Evolutionary conservation across 2,113 vertebrate species (phyloP).

Genomic region (Notiomystis cincta): DNA sequence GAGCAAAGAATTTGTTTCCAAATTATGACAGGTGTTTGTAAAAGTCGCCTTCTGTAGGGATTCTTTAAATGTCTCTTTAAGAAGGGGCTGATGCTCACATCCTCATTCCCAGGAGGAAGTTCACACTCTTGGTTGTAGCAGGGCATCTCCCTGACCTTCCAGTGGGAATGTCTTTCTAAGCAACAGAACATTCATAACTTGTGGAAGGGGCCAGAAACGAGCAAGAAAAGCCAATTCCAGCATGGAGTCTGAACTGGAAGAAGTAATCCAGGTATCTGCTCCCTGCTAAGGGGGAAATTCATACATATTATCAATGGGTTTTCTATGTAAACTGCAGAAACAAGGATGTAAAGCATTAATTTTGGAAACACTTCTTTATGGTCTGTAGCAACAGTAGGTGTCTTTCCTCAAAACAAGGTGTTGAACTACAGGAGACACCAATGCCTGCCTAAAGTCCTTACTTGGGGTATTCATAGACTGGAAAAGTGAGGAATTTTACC

Average conservation of each 20-base stretch:
- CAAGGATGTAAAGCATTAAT: neutral
- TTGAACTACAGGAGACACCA: neutral
- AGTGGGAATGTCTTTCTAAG: neutral
- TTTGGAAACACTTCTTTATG: neutral
- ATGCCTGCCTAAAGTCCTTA: neutral
- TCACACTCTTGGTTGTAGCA: neutral
- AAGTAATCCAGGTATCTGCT: neutral
- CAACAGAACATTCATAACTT: fast-evolving
- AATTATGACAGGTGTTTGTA: neutral
- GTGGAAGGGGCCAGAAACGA: neutral
- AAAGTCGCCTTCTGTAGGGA: neutral
- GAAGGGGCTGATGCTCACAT: neutral
- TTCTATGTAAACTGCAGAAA: neutral
- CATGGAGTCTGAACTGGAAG: neutral
- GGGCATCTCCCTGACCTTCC: neutral
- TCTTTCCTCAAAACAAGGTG: neutral
- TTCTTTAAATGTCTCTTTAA: neutral
- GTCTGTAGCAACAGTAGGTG: neutral
- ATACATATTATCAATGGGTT: neutral
- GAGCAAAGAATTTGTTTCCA: neutral
- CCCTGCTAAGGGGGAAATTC: neutral
- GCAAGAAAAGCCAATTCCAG: neutral
- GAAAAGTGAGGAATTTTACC: neutral
- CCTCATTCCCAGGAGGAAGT: neutral
- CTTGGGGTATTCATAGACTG: neutral